Base-by-base conservation (phyloP, 2,888 invertebrate species). In the Trichogramma evanescens region DNA sequence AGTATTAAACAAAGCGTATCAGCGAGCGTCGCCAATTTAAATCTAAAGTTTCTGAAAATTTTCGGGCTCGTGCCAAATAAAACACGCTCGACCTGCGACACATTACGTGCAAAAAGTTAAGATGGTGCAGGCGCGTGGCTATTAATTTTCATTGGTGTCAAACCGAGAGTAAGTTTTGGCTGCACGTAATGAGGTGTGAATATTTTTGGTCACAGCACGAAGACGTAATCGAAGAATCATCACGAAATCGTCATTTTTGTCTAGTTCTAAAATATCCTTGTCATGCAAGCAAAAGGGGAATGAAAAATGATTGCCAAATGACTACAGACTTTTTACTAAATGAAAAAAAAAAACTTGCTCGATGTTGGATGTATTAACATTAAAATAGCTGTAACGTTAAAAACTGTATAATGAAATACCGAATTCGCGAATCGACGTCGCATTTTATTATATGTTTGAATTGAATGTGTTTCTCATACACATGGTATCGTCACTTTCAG, bases 281-380 rank as follows among this genome's bases (percentile, higher is more conserved):
- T 44, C n/a, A 44, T 48, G 7, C 43, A 39, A 61, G 44, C 40
- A 43, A 43, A 48, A 42, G 43, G 13, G 43, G 40, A n/a, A 13
- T 39, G 10, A 51, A 4, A 39, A 42, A 58, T 9, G 60, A 54
- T 58, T 60, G 63, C 63, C 63, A 63, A 63, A 63, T 61, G 50
- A 63, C 42, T 48, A 58, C 58, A 58, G 58, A 61, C 63, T 63
- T 60, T 26, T 60, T 56, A 59, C 56, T 48, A 44, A 40, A 43
- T 6, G 48, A 45, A 52, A 13, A 26, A 26, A 26, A 26, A 52
- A 52, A n/a, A n/a, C 9, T 55, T 51, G 52, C 43, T 58, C 41
- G 4, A 58, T 54, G 51, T 57, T 45, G 52, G 49, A 59, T 49
- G 50, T 55, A 26, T 44, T 39, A 43, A 56, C 54, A 50, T 48